These are phyloP conservation scores for Musca domestica DNA, from an alignment of 1,140 invertebrate species.

Conservation along the genomic window DNA sequence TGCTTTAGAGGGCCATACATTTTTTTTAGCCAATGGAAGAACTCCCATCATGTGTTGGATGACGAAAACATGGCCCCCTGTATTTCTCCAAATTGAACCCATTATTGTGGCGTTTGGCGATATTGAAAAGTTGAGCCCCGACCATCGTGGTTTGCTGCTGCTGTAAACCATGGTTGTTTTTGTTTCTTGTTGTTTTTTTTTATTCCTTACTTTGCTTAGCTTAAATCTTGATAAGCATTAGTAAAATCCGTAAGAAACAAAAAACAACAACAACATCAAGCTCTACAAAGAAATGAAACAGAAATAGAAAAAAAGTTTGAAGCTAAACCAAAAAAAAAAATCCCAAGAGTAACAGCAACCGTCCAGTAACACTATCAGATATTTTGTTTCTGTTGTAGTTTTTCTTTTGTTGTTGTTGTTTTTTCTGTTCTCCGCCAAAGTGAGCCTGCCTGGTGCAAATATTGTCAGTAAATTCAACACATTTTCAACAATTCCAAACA, in stretches of 20 bases:
- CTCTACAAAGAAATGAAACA: neutral
- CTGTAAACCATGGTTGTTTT: too few species aligned
- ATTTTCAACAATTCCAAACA: constrained; percentile 3
- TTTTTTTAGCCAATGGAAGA: too few species aligned
- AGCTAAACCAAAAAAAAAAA: neutral
- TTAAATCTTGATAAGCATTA: constrained; percentile 24
- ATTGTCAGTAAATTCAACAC: constrained; percentile 23
- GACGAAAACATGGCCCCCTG: constrained; percentile 16
- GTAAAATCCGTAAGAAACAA: neutral
- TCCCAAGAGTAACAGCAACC: constrained; percentile 1
- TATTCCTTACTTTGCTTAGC: neutral
- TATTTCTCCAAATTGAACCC: constrained; percentile 15
- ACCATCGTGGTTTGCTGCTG: neutral
- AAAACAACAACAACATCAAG: constrained; percentile 1
- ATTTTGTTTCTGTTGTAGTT: neutral
- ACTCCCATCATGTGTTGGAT: too few species aligned
- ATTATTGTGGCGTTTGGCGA: constrained; percentile 18
- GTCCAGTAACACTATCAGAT: constrained; percentile 16
- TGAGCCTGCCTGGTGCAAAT: constrained; percentile 17
- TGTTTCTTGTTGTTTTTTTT: constrained; percentile 1
- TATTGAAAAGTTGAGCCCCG: constrained; percentile 13
- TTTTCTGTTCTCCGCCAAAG: neutral
- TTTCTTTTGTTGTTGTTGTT: too few species aligned
- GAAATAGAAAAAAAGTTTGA: neutral
- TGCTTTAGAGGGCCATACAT: too few species aligned